Evolutionary conservation across 2,797 vertebrate species (phyloP).

Genomic region (Hippoglossus hippoglossus): DNA sequence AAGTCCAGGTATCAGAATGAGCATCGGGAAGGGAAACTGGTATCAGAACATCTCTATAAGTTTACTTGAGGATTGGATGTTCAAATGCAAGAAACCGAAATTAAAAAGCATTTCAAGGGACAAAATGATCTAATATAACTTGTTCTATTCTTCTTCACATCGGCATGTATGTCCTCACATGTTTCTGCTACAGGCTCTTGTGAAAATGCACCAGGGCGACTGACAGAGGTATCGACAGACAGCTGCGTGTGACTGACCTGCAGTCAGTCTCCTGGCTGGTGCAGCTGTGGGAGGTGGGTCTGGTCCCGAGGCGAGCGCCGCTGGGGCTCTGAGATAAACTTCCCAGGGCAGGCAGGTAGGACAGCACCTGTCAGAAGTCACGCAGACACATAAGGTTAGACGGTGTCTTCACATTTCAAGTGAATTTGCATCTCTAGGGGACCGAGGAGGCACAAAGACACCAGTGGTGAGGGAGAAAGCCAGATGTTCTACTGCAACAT

Average conservation of each 20-base stretch:
- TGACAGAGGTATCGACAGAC: constrained; percentile 56
- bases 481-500: constrained; percentile 62
- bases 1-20: too few species aligned
- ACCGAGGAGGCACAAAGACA: constrained; percentile 33
- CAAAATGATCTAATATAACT: too few species aligned
- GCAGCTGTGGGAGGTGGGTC: constrained; percentile 83
- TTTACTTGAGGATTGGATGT: too few species aligned
- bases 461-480: constrained; percentile 31
- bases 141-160: background rate
- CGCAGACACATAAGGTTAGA: constrained; percentile 52
- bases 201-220: constrained; percentile 66
- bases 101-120: too few species aligned
- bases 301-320: constrained; percentile 67
- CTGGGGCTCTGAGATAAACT: constrained; percentile 73
- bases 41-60: too few species aligned
- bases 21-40: too few species aligned
- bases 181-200: constrained; percentile 47
- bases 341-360: constrained; percentile 88
- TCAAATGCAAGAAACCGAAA: too few species aligned
- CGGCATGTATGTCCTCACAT: constrained; percentile 17
- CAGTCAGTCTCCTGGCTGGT: constrained; percentile 80
- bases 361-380: constrained; percentile 86
- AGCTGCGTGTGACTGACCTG: constrained; percentile 86
- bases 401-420: constrained; percentile 18
- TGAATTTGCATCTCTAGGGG: constrained; percentile 40